Evolutionary conservation across 2,888 invertebrate genomes (phyloP), one percentile per base, ranked within the genome.

Genomic region (Craniophora ligustri): DNA sequence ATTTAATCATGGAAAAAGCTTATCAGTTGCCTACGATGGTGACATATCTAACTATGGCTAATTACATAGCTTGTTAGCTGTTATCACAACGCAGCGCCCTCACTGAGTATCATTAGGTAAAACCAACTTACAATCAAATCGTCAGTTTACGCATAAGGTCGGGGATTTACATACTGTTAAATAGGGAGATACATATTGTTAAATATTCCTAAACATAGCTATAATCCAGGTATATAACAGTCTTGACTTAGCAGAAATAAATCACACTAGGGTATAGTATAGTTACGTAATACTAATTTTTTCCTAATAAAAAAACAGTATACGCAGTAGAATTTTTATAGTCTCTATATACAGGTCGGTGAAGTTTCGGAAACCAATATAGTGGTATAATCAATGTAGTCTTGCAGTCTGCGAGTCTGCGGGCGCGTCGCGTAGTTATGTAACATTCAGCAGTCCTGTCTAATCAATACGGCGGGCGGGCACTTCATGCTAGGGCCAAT

Each of bases 381-480:
- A 67, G 55, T 67, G 61, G 53, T 73, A 75, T 68, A 78, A 78
- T 71, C 76, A 75, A 76, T 78, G 79, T 78, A 80, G 78, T 80
- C 78, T 81, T 79, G 81, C 82, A 84, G 85, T 83, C 79, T 84
- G 71, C 75, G 74, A 80, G 78, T 80, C 80, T 77, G 82, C 79
- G 82, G 81, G 79, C 84, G 84, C 81, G 84, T 81, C 81, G 85
- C 81, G 61, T 57, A 56, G 78, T 91, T 89, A 90, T 82, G 77
- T 90, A 92, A 92, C 87, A 80, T 83, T 82, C 82, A 89, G 87
- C 85, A 85, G 87, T 87, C 85, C 87, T 85, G 85, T 81, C 84
- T 87, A 89, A 92, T 92, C 92, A 88, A 92, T 92, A 92, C 87
- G 76, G 74, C 81, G 85, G n/a, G 75, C 84, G 83, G 82, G 79